A percentile compares a stretch with the other conserved stretches of the same genome.
phyloP scores from a whole-genome alignment of 2,888 invertebrate genomes.

The Epistrophe grossulariae region DNA sequence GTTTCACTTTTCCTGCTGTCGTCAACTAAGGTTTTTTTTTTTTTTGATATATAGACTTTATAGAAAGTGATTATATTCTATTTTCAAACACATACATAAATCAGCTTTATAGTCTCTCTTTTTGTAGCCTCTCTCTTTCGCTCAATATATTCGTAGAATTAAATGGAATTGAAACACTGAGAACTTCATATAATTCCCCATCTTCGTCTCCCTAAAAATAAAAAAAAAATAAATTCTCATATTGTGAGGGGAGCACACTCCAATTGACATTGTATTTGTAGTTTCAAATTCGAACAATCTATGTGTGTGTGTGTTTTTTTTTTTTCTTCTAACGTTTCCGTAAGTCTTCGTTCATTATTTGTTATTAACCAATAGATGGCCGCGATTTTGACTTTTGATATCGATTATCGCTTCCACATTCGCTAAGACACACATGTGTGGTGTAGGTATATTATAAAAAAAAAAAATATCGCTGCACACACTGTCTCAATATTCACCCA shows the following conservation, averaged over 20 bases:
- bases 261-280: conserved; percentile 30
- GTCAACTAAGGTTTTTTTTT: conserved; percentile 44
- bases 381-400: conserved; percentile 75
- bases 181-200: conserved; percentile 4
- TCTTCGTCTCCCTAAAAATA: conserved; percentile 9
- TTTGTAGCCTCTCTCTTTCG: conserved; percentile 10
- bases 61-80: conserved; percentile 59
- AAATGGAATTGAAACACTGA: conserved; percentile 56
- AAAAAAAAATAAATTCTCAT: conserved; percentile 35
- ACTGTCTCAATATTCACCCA: conserved; percentile 31
- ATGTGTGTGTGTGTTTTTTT: not conserved
- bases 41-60: not conserved
- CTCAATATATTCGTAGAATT: conserved; percentile 22
- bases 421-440: conserved; percentile 51
- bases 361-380: conserved; percentile 75
- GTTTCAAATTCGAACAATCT: not conserved
- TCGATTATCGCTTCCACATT: conserved; percentile 75
- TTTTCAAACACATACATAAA: conserved; percentile 21
- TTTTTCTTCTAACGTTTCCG: conserved; percentile 42
- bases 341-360: conserved; percentile 56
- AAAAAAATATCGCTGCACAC: conserved; percentile 47
- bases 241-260: conserved; percentile 41
- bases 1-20: conserved; percentile 45
- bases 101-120: conserved; percentile 16
- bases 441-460: not conserved